Evolutionary conservation across 2,113 vertebrate species (phyloP).

Genomic region (Syrmaticus mikado): DNA sequence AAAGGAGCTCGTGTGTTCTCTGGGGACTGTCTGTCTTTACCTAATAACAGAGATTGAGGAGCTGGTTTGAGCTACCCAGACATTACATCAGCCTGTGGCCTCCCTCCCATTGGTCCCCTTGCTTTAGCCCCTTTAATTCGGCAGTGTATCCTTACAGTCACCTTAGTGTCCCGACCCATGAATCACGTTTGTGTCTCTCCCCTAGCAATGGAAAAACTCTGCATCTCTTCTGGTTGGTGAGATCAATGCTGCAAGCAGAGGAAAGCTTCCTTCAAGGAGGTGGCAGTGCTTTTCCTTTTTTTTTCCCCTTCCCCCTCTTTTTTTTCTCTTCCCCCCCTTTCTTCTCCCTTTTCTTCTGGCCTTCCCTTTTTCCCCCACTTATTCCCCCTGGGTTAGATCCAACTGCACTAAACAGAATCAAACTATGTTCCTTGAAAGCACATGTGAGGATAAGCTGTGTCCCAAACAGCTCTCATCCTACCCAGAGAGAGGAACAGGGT

Average conservation of each 20-base stretch:
- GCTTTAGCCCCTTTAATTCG: not conserved
- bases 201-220: not conserved
- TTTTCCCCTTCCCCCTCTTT: accelerated
- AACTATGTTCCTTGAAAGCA: not conserved
- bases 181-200: not conserved
- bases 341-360: accelerated
- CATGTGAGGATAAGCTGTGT: not conserved
- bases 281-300: accelerated
- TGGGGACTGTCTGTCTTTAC: not conserved
- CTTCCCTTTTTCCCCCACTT: not conserved
- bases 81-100: slow-evolving; percentile 41
- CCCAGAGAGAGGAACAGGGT: not conserved
- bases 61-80: slow-evolving; percentile 51
- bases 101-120: not conserved
- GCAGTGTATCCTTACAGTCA: not conserved
- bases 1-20: not conserved
- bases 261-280: not conserved
- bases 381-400: not conserved
- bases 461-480: not conserved
- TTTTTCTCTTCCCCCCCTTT: no score
- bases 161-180: not conserved
- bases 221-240: not conserved
- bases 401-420: not conserved
- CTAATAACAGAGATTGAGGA: slow-evolving; percentile 14
- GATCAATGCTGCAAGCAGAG: not conserved